Evolutionary conservation across 2,113 vertebrate species (phyloP).

Genomic region (Meleagris gallopavo): DNA sequence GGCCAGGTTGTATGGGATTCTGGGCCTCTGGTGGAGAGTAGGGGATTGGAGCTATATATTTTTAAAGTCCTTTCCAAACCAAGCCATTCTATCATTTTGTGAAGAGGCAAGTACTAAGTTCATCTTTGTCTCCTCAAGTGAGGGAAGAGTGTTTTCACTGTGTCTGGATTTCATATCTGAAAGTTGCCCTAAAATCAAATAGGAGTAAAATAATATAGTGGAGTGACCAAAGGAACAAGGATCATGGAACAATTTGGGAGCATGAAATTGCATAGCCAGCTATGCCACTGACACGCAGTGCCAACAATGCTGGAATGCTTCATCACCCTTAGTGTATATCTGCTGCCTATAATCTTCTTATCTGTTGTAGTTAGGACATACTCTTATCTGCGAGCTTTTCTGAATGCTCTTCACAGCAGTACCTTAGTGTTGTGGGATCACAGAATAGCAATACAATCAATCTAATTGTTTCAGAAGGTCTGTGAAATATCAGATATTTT

Average conservation of each 20-base stretch:
- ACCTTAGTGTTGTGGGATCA: background rate
- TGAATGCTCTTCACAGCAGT: background rate
- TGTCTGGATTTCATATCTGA: background rate
- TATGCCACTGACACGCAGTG: rapidly evolving
- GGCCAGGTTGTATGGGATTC: too few species aligned
- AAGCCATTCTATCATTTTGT: too few species aligned
- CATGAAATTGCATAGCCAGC: background rate
- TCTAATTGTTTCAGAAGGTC: background rate
- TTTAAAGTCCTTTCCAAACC: too few species aligned
- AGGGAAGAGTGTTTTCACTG: rapidly evolving
- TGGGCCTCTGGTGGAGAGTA: too few species aligned
- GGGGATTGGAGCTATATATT: too few species aligned
- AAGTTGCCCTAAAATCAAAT: background rate
- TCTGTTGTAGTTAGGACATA: background rate
- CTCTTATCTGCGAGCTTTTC: background rate
- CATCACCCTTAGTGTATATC: background rate
- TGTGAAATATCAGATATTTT: background rate
- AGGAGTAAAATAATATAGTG: background rate
- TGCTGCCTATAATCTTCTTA: background rate
- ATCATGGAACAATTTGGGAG: background rate
- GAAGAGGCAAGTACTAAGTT: background rate
- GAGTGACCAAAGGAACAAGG: background rate
- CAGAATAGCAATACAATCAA: background rate
- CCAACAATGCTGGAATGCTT: background rate
- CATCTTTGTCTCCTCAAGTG: background rate